Conservation (phyloP, 2,797 vertebrate species). For the Limosa lapponica region DNA sequence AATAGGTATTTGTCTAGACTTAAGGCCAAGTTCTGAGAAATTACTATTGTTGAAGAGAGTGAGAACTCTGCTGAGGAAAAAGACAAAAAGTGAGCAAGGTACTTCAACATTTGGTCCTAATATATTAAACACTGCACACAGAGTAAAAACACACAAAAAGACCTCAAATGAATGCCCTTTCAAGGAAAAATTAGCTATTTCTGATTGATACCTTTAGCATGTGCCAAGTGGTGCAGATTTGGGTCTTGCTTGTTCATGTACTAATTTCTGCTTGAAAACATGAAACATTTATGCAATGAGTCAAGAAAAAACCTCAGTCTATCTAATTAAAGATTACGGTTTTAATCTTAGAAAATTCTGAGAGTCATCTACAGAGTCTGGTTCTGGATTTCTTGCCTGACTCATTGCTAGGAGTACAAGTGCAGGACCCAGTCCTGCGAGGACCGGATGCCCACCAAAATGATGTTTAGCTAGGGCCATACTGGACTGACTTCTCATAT, state of each 20-base stretch:
- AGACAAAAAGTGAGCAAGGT: neutral
- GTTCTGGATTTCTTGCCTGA: neutral
- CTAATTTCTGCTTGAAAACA: neutral
- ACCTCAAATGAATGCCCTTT: neutral
- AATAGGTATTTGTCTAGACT: constrained; percentile 30
- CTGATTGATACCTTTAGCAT: neutral
- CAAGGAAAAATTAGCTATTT: neutral
- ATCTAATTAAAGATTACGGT: neutral
- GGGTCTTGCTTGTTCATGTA: neutral
- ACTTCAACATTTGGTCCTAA: neutral
- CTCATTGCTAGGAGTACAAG: neutral
- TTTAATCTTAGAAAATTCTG: neutral
- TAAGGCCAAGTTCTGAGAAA: neutral
- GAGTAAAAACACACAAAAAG: neutral
- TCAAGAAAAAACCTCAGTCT: neutral
- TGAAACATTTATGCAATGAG: neutral
- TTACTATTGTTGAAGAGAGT: neutral
- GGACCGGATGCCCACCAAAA: neutral
- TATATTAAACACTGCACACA: neutral
- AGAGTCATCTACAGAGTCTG: neutral
- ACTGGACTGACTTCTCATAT: neutral
- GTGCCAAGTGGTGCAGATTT: neutral
- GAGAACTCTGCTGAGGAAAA: neutral
- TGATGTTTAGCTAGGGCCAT: neutral
- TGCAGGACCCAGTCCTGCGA: accelerated